Percentiles rank a stretch among this genome's conserved stretches.
These are phyloP conservation scores for Carcina quercana DNA, from an alignment of 2,888 invertebrate species.

Conservation along the genomic window DNA sequence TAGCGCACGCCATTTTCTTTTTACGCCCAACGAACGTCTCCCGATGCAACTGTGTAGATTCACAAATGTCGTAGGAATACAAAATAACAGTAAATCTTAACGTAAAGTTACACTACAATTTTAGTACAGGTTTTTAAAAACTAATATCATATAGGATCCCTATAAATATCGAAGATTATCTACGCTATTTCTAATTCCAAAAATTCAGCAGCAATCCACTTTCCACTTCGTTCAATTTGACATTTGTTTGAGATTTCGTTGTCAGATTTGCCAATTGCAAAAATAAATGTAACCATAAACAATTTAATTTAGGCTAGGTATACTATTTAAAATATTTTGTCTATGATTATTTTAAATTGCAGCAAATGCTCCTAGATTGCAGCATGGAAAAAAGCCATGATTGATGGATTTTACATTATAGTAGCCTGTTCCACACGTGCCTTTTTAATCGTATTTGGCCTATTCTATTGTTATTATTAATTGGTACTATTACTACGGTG, in stretches of 20 bases:
- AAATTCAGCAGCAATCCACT: constrained; percentile 38
- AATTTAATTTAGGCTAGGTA: no score
- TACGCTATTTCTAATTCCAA: constrained; percentile 47
- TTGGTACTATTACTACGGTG: no score
- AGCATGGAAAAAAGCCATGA: no score
- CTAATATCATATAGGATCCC: constrained; percentile 46
- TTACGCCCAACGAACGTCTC: constrained; percentile 75
- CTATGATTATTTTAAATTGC: no score
- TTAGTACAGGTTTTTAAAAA: constrained; percentile 33
- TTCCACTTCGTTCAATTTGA: constrained; percentile 41
- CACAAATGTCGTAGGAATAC: constrained; percentile 37
- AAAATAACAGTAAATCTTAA: constrained; percentile 50
- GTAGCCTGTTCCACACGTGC: no score
- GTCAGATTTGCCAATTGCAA: constrained; percentile 4
- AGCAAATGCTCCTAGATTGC: no score
- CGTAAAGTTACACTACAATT: constrained; percentile 38
- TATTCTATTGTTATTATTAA: no score
- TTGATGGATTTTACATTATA: no score
- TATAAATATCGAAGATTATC: constrained; percentile 49
- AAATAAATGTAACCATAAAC: no score
- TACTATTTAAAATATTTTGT: no score
- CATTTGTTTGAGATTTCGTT: constrained; percentile 36
- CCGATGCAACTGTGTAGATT: constrained; percentile 37
- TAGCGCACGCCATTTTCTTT: constrained; percentile 97
- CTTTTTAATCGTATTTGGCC: no score